These are phyloP conservation scores for Sipha maydis DNA, from an alignment of 2,888 invertebrate species.

Conservation along the genomic window DNA sequence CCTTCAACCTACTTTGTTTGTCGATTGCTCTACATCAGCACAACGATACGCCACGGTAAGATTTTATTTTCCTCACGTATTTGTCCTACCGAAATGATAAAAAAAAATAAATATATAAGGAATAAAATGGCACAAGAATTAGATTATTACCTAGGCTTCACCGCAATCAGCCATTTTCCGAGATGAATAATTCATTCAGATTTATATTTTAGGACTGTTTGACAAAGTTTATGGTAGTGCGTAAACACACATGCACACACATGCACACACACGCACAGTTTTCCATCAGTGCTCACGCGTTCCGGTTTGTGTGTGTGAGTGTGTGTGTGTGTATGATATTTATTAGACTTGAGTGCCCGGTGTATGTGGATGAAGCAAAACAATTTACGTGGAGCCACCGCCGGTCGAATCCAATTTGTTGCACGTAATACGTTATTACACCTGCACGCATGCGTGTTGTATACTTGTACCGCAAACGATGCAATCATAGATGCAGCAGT, in stretches of 20 bases:
- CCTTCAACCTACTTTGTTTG: neutral
- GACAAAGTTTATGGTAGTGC: neutral
- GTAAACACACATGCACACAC: neutral
- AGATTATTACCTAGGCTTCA: conserved; percentile 22
- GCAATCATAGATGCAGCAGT: too few species aligned
- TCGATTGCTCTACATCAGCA: neutral
- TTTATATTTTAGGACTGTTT: conserved; percentile 27
- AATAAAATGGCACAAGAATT: conserved; percentile 31
- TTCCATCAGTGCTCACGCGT: neutral
- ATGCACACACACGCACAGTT: neutral
- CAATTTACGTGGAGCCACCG: too few species aligned
- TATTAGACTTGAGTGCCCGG: conserved; percentile 38
- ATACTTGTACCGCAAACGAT: too few species aligned
- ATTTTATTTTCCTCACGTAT: conserved; percentile 47
- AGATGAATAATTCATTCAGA: conserved; percentile 41
- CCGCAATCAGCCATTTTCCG: conserved; percentile 25
- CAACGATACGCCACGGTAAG: neutral
- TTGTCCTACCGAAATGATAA: conserved; percentile 13
- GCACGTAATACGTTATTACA: too few species aligned
- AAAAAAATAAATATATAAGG: conserved; percentile 24
- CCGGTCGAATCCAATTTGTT: too few species aligned
- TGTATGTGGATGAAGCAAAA: neutral
- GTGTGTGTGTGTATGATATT: neutral
- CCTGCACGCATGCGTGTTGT: too few species aligned
- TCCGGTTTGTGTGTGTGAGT: too few species aligned